Evolutionary conservation across 2,797 vertebrate genomes (phyloP).

Genomic region (Aselliscus stoliczkanus): DNA sequence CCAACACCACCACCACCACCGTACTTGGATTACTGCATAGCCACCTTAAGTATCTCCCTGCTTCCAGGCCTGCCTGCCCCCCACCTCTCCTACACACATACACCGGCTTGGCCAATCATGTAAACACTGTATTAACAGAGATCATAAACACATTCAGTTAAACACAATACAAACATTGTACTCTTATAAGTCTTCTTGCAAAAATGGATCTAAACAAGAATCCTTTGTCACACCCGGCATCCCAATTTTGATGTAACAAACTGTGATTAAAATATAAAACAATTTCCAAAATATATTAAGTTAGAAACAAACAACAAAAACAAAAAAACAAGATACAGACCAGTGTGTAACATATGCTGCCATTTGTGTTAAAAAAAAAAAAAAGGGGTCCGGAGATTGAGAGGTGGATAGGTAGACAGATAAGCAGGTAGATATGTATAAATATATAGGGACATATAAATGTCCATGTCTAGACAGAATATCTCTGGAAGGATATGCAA

Average conservation of each 20-base stretch:
- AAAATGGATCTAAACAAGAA: neutral
- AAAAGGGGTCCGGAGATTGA: neutral
- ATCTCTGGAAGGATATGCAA: neutral
- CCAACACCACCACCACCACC: neutral
- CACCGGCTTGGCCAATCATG: neutral
- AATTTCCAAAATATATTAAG: neutral
- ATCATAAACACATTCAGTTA: neutral
- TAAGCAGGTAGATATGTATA: neutral
- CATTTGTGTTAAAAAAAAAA: neutral
- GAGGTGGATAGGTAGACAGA: neutral
- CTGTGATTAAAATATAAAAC: neutral
- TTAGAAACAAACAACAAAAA: neutral
- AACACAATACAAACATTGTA: neutral
- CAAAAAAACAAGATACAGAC: neutral
- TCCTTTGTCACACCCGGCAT: neutral
- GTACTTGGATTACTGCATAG: neutral
- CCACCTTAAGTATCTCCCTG: neutral
- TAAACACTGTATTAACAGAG: neutral
- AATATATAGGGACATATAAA: neutral
- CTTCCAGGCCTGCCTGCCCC: neutral
- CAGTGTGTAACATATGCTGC: neutral
- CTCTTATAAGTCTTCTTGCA: neutral
- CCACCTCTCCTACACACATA: neutral
- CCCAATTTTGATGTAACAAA: neutral
- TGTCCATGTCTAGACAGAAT: neutral